Evolutionary conservation across 2,888 invertebrate species (phyloP).

Genomic region (Spodoptera exigua): DNA sequence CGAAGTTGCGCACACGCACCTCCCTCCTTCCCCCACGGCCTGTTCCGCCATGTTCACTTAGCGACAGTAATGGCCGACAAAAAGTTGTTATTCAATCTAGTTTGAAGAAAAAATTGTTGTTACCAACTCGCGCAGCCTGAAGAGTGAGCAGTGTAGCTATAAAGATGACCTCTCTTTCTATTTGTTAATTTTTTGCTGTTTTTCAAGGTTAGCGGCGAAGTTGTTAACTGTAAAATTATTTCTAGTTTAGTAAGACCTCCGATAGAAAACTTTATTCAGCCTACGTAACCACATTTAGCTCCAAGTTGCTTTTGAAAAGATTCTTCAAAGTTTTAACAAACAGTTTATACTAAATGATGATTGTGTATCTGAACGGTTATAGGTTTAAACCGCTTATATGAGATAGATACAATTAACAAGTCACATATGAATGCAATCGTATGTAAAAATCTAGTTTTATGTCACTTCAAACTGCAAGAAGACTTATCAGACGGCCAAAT

Average conservation of each 20-base stretch:
- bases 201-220: constrained; percentile 36
- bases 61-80: constrained; percentile 48
- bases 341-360: no score
- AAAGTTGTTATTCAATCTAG: constrained; percentile 57
- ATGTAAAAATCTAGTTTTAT: not conserved
- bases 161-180: constrained; percentile 36
- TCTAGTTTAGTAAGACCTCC: constrained; percentile 2
- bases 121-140: constrained; percentile 19
- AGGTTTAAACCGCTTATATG: no score
- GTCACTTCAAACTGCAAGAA: constrained; percentile 8
- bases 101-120: constrained; percentile 43
- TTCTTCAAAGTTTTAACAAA: no score
- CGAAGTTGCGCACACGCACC: constrained; percentile 50
- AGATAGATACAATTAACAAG: no score
- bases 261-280: not conserved
- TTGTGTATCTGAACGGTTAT: no score
- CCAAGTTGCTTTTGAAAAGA: no score
- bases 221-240: constrained; percentile 19
- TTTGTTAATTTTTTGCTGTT: constrained; percentile 32
- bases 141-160: constrained; percentile 31
- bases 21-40: not conserved
- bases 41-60: constrained; percentile 31
- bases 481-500: constrained; percentile 18
- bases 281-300: not conserved
- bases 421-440: not conserved